A percentile compares a stretch with the other conserved stretches of the same genome.
Conservation (phyloP, 1,140 invertebrate genomes). For the Helicoverpa zea region DNA sequence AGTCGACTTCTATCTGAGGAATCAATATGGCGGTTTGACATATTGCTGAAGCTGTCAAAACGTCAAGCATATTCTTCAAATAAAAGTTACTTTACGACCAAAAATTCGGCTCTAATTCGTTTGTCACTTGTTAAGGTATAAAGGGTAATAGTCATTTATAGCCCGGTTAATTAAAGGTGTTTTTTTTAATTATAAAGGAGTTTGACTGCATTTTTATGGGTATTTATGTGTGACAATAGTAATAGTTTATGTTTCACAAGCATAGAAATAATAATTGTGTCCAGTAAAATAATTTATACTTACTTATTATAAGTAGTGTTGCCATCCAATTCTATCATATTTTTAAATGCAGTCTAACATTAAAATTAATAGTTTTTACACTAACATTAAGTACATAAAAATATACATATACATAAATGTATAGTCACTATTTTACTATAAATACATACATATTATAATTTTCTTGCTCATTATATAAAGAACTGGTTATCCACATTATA, state of each 20-base stretch:
- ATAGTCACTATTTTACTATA: slow-evolving; percentile 25
- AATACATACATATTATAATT: neutral
- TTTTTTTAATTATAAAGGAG: neutral
- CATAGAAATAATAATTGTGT: too few species aligned
- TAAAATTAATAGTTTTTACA: neutral
- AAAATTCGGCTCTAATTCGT: neutral
- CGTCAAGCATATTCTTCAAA: too few species aligned
- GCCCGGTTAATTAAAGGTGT: neutral
- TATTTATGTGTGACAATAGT: neutral
- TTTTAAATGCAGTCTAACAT: slow-evolving; percentile 12
- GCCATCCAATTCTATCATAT: neutral
- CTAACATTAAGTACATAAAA: slow-evolving; percentile 8
- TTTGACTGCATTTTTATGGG: slow-evolving; percentile 27
- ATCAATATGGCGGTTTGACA: too few species aligned
- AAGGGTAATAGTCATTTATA: slow-evolving; percentile 26
- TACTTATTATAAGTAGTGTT: neutral
- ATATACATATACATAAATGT: slow-evolving; percentile 17
- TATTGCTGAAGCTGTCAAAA: too few species aligned
- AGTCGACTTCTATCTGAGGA: too few species aligned
- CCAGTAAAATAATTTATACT: too few species aligned
- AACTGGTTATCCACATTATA: slow-evolving; percentile 16
- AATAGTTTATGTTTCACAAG: neutral
- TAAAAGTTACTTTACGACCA: too few species aligned
- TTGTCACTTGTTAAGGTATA: slow-evolving; percentile 28
- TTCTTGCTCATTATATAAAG: slow-evolving; percentile 3